A percentile compares a stretch with the other conserved stretches of the same genome.
Conservation (phyloP, 2,888 invertebrate genomes). For the Noctuana brunneofusca region DNA sequence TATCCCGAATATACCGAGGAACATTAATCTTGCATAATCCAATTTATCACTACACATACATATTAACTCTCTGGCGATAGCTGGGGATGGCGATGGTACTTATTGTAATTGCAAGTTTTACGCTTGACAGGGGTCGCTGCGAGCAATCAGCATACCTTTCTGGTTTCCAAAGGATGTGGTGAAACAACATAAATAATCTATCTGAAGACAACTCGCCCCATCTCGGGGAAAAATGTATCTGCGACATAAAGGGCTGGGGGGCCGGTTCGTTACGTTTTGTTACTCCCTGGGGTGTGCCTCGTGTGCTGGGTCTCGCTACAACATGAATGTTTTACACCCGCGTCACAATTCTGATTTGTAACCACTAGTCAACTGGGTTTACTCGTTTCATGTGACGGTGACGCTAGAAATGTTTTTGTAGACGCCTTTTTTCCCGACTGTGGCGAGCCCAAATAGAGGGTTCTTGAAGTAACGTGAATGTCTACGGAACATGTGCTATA, state of each 20-base stretch:
- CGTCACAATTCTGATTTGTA: conserved; percentile 78
- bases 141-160: conserved; percentile 61
- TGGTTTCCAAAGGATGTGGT: conserved; percentile 52
- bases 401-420: background rate
- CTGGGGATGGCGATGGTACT: background rate
- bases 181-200: conserved; percentile 76
- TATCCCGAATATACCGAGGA: background rate
- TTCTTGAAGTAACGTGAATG: too few species aligned
- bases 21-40: conserved; percentile 26
- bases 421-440: background rate
- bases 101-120: conserved; percentile 45
- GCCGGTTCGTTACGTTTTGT: conserved; percentile 80
- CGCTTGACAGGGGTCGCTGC: conserved; percentile 51
- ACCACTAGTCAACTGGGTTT: conserved; percentile 64
- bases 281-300: conserved; percentile 68
- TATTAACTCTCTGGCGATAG: background rate
- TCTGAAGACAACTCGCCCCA: conserved; percentile 60
- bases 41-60: background rate
- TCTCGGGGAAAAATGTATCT: conserved; percentile 74
- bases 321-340: conserved; percentile 75
- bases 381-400: conserved; percentile 48
- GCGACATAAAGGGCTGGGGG: conserved; percentile 71
- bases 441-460: background rate
- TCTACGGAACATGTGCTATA: too few species aligned
- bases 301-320: conserved; percentile 52